Evolutionary conservation across 1,140 invertebrate species (phyloP).

Genomic region (Aphis craccivora): DNA sequence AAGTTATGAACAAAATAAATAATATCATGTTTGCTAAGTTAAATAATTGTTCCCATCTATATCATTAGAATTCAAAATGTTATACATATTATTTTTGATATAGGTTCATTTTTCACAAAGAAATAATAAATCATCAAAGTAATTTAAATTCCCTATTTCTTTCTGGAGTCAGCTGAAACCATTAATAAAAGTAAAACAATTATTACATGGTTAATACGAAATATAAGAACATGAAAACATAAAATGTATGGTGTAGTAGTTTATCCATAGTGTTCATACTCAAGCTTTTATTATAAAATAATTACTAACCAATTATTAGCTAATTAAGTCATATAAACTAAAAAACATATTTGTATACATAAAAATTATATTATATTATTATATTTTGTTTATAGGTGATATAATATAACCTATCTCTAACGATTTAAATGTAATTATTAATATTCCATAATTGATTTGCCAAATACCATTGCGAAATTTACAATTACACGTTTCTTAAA

Average conservation of each 20-base stretch:
- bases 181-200: too few relatives aligned
- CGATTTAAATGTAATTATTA: not conserved
- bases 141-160: not conserved
- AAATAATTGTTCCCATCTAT: not conserved
- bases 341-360: not conserved
- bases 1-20: not conserved
- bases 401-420: not conserved
- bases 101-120: not conserved
- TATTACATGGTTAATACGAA: too few relatives aligned
- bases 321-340: not conserved
- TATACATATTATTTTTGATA: not conserved
- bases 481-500: not conserved
- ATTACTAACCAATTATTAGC: not conserved
- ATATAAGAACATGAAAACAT: too few relatives aligned
- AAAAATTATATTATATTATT: too few relatives aligned
- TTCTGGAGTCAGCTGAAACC: too few relatives aligned
- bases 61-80: not conserved
- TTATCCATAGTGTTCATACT: too few relatives aligned
- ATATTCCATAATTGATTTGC: not conserved
- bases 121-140: not conserved
- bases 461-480: not conserved
- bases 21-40: not conserved
- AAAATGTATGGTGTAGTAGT: too few relatives aligned
- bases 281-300: not conserved
- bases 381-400: not conserved